Evolutionary conservation across 2,888 invertebrate genomes (phyloP), one percentile per base, ranked within the genome.

Genomic region (Acholoe squamosa): DNA sequence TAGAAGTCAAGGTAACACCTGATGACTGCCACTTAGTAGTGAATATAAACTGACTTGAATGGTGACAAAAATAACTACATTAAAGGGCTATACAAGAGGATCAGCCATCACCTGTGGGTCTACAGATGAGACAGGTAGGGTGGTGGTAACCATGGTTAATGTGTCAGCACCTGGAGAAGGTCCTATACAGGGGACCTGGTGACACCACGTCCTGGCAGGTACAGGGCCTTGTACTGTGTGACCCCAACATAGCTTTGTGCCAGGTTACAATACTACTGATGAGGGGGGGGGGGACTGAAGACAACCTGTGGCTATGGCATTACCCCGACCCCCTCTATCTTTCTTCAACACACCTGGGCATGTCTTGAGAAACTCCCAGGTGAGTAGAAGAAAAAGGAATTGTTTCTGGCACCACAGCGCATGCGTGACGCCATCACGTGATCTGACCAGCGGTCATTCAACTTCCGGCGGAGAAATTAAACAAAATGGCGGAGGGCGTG

Each of bases 401-500:
- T 71, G 71, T 71, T 71, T 71, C 71, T 14, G 28, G n/a, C 19
- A n/a, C 19, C 61, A n/a, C 61, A n/a, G 61, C 61, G 61, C 61
- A 61, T 61, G 71, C 71, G 71, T 71, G 71, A 71, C 71, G 71
- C 31, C 31, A 71, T 71, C 71, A 71, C 71, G 71, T 71, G 71
- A 71, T 71, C 28, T 71, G 71, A 71, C 71, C 71, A 25, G 71
- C 14, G 71, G 71, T 71, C 71, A 71, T 71, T 71, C 71, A 19
- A 71, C 31, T 71, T 71, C 71, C 71, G 71, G 61, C 10, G 61
- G 61, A 61, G 61, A 28, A 28, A 14, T 61, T 61, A 19, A 61
- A 61, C 61, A 61, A 61, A 61, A 28, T 71, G 71, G 71, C 28
- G 31, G 71, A 71, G 71, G 71, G 71, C 71, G 71, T 25, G 71